Evolutionary conservation across 2,797 vertebrate species (phyloP).

Genomic region (Acanthornis magna): DNA sequence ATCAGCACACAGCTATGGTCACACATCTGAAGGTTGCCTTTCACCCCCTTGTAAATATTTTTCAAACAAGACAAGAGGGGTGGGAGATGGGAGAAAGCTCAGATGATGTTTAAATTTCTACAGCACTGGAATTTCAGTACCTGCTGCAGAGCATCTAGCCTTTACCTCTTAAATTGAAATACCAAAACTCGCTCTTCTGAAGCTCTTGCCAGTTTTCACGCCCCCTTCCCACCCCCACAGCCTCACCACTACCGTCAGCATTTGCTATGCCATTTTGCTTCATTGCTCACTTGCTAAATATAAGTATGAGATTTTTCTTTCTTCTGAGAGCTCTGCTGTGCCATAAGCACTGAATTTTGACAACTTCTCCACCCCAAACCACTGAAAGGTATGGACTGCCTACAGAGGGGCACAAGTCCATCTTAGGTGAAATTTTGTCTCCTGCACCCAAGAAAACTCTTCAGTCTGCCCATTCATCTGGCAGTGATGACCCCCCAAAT

Average conservation of each 20-base stretch:
- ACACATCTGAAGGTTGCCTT: conserved; percentile 46
- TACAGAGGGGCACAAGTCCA: background rate
- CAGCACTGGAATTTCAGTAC: background rate
- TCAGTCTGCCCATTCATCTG: accelerated
- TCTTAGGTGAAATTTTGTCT: background rate
- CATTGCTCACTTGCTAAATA: conserved; percentile 59
- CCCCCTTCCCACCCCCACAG: conserved; percentile 33
- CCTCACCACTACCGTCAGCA: conserved; percentile 32
- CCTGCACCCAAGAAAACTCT: background rate
- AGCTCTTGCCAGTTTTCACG: conserved; percentile 45
- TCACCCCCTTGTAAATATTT: conserved; percentile 56
- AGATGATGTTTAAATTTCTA: background rate
- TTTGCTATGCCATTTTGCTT: conserved; percentile 51
- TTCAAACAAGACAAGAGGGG: conserved; percentile 28
- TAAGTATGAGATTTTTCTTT: conserved; percentile 26
- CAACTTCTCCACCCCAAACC: background rate
- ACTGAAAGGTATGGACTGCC: background rate
- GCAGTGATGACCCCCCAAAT: background rate
- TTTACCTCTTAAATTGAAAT: conserved; percentile 18
- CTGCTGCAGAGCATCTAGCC: conserved; percentile 1
- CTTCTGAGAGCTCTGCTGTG: conserved; percentile 9
- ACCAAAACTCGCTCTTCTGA: background rate
- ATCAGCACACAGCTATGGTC: conserved; percentile 1
- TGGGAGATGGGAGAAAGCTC: conserved; percentile 22
- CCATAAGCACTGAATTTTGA: background rate